Evolutionary conservation across 2,797 vertebrate genomes (phyloP), one percentile per base, ranked within the genome.

Genomic region (Pseudochromis fuscus): DNA sequence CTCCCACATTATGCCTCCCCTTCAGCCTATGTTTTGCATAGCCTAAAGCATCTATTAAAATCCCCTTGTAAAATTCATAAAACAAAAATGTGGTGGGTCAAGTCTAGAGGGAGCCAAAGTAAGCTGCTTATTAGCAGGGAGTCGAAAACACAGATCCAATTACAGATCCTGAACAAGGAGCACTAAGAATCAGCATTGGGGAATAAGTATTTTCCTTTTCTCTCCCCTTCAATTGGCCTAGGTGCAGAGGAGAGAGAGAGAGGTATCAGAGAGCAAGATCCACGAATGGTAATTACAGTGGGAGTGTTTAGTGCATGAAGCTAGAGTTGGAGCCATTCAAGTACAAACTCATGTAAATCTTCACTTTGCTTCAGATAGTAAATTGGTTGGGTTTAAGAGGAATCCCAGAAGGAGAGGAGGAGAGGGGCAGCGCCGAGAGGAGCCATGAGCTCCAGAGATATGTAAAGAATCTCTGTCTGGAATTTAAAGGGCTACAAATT

Each of bases 1-100:
- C 95, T 95, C 85, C 89, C 93, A 92, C 95, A 97, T 97, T 96
- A 98, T 96, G 95, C 95, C 95, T 93, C 94, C 94, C 95, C 95
- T 96, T 96, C 96, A 96, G 96, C 95, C 96, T 95, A 96, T 96
- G 96, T 97, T 99, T 98, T 98, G 97, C 97, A 99, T 99, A 98
- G 97, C 97, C 97, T 98, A 98, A 98, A 99, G 97, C 97, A 96
- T 97, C 97, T 98, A 98, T 99, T 98, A 98, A 98, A 98, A 98
- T 96, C 96, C 95, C 95, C 98, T 98, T 98, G 97, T 98, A 99
- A 99, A 99, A 99, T 99, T 98, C 97, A 98, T 98, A 97, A 98
- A 98, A 99, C 96, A 96, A 98, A 94, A 98, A 98, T 93, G 96
- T 96, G 97, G 96, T 96, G 95, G 97, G 97, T 97, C 96, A 96